These are phyloP conservation scores for Chelonus insularis DNA, from an alignment of 1,140 invertebrate species.

Conservation along the genomic window DNA sequence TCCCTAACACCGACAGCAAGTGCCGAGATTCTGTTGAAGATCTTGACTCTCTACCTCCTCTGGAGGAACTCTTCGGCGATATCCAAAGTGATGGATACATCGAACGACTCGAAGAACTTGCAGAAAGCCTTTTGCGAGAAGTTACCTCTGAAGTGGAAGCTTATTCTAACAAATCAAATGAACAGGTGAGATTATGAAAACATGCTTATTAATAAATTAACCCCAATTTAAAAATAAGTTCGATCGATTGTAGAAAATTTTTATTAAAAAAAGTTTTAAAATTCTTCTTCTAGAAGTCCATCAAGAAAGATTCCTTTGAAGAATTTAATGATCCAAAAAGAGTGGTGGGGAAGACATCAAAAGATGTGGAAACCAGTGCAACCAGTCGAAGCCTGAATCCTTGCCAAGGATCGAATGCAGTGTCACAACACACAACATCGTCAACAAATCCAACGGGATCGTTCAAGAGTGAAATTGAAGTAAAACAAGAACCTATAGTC, in stretches of 20 bases:
- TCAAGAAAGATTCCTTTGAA: conserved; percentile 36
- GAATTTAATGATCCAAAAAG: conserved; percentile 46
- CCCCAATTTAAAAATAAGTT: no score
- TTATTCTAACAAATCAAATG: conserved; percentile 64
- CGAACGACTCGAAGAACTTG: conserved; percentile 74
- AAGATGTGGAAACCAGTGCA: conserved; percentile 78
- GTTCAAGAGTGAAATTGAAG: conserved; percentile 58
- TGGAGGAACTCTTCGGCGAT: conserved; percentile 75
- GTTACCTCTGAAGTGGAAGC: conserved; percentile 74
- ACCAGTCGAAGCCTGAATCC: conserved; percentile 48
- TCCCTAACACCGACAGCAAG: conserved; percentile 52
- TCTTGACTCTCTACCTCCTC: conserved; percentile 76
- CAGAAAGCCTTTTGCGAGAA: conserved; percentile 77
- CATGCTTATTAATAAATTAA: no score
- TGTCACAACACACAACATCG: conserved; percentile 12
- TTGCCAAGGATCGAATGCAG: not conserved
- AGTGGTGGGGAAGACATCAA: conserved; percentile 81
- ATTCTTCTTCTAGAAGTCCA: conserved; percentile 30
- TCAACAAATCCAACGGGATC: not conserved
- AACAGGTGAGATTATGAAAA: conserved; percentile 56
- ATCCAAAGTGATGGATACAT: conserved; percentile 69
- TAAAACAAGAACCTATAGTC: conserved; percentile 46
- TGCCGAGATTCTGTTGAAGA: conserved; percentile 65
- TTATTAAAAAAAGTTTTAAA: no score
- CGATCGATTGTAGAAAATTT: no score